Evolutionary conservation across 2,113 vertebrate species (phyloP).

Genomic region (Poicephalus gulielmi): DNA sequence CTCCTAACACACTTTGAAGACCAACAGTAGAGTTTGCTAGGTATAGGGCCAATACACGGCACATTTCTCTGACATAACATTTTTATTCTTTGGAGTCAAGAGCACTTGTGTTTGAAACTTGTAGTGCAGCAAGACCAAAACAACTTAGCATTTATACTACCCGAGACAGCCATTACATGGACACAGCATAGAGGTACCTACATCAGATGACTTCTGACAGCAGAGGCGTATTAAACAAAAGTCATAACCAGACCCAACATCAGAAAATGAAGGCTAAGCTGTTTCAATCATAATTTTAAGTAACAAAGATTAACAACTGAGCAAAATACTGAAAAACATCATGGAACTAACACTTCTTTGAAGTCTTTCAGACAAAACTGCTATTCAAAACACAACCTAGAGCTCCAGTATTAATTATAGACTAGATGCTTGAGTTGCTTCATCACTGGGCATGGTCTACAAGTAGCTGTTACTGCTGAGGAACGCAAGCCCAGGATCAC

Average conservation of each 20-base stretch:
- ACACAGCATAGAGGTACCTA: accelerated
- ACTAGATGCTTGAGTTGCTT: accelerated
- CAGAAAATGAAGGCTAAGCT: neutral
- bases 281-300: neutral
- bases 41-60: neutral
- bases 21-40: accelerated
- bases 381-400: neutral
- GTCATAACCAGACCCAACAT: neutral
- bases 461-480: neutral
- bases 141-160: neutral
- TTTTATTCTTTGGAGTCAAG: neutral
- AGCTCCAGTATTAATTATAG: neutral
- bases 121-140: neutral
- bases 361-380: neutral
- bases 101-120: neutral
- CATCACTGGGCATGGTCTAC: accelerated
- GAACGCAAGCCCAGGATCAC: neutral
- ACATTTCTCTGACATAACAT: neutral
- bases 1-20: neutral
- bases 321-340: neutral
- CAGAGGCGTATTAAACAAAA: neutral
- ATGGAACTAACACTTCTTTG: neutral
- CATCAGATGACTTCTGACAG: neutral
- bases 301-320: neutral
- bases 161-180: neutral